Percentiles rank a stretch among this genome's conserved stretches.
phyloP scores from a whole-genome alignment of 1,140 invertebrate species.

The Pseudomyrmex concolor region DNA sequence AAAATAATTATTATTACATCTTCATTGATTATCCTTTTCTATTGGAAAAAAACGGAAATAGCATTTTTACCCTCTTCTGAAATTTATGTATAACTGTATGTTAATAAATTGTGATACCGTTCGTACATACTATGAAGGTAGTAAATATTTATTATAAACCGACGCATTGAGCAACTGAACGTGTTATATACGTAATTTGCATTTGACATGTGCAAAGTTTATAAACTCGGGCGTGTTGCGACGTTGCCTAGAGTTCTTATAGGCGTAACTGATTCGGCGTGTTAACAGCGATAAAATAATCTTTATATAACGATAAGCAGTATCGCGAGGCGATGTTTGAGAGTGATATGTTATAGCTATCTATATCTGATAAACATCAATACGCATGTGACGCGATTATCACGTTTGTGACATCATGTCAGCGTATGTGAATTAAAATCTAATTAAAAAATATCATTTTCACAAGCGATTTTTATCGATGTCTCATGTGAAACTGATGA shows the following conservation, averaged over 20 bases:
- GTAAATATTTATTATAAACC: slow-evolving; percentile 25
- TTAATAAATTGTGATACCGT: slow-evolving; percentile 40
- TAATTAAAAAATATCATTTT: slow-evolving; percentile 23
- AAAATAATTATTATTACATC: neutral
- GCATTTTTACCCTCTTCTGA: slow-evolving; percentile 44
- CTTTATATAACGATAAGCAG: slow-evolving; percentile 61
- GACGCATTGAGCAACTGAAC: neutral
- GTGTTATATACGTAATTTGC: slow-evolving; percentile 22
- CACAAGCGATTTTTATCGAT: neutral
- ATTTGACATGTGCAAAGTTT: slow-evolving; percentile 21
- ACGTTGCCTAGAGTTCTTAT: neutral
- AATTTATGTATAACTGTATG: slow-evolving; percentile 1
- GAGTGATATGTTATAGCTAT: slow-evolving; percentile 11
- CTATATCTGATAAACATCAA: slow-evolving; percentile 58
- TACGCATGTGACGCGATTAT: slow-evolving; percentile 30
- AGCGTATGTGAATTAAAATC: neutral
- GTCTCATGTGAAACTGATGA: neutral
- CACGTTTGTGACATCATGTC: neutral
- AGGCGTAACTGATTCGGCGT: neutral
- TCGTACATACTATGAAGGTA: slow-evolving; percentile 20
- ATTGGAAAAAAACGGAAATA: neutral
- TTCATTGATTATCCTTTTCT: neutral
- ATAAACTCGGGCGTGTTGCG: neutral
- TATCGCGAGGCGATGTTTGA: slow-evolving; percentile 33
- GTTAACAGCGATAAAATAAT: neutral